These are phyloP conservation scores for Oreohelix idahoensis DNA, from an alignment of 1,140 invertebrate genomes.

Conservation along the genomic window DNA sequence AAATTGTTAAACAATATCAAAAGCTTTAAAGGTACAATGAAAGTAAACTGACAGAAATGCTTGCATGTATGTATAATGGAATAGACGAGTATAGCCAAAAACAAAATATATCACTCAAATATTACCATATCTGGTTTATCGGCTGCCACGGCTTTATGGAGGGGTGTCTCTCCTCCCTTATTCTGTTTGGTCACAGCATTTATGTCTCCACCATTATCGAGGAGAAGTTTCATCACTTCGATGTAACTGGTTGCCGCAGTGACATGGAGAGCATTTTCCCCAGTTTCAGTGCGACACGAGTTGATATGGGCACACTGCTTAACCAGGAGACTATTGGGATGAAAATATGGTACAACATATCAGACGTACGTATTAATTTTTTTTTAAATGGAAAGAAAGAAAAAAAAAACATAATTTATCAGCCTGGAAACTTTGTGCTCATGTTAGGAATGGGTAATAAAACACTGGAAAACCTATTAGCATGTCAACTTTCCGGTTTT, in stretches of 20 bases:
- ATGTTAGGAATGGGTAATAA: too few species aligned
- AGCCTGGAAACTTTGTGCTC: too few species aligned
- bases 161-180: constrained; percentile 31
- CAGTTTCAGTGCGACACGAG: constrained; percentile 34
- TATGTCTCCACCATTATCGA: constrained; percentile 24
- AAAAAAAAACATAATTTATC: not conserved
- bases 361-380: too few species aligned
- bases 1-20: too few species aligned
- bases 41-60: too few species aligned
- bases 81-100: not conserved
- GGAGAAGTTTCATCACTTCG: constrained; percentile 24
- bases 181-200: not conserved
- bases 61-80: too few species aligned
- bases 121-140: constrained; percentile 35
- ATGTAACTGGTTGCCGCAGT: constrained; percentile 5
- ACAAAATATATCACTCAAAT: not conserved
- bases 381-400: not conserved
- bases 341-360: too few species aligned
- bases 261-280: constrained; percentile 30
- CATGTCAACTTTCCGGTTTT: too few species aligned
- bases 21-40: too few species aligned
- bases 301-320: constrained; percentile 29
- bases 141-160: constrained; percentile 20
- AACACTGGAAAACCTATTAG: not conserved
- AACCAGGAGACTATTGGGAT: constrained; percentile 10